Base-by-base conservation (phyloP, 2,113 vertebrate species). In the Zosterops japonicus region DNA sequence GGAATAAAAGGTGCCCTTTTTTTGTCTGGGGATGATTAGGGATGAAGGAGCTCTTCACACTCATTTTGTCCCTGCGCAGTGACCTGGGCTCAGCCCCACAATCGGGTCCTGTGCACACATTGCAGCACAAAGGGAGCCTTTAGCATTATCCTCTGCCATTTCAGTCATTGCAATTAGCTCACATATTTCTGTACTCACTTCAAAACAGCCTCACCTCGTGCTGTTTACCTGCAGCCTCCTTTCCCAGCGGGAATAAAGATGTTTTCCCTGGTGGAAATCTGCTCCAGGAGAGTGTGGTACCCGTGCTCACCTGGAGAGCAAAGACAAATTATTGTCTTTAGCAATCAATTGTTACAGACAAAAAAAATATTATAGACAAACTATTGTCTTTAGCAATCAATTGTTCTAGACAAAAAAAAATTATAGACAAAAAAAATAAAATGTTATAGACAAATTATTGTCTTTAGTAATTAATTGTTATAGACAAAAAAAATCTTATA, bases 41-140 rank as follows among this genome's bases (percentile, higher is more conserved):
- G 80, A 96, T 97, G 97, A 97, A 98, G 97, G 95, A 96, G 94
- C 93, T 95, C 97, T 98, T 97, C 96, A 97, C 94, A 87, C 96
- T 94, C 93, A 61, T 98, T 98, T 97, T 97, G 97, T 98, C 97
- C 98, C 98, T 64, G 28, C 46, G 94, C 78, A 39, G 97, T 98
- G 98, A 98, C 98, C 98, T 95, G 97, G 94, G 94, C 97, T 55
- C 79, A 83, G 81, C 9, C 94, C 91, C 77, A 97, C 98, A 97
- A 95, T 96, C 59, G 98, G 87, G 95, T 97, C 93, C 97, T 97
- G 79, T 86, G 89, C 95, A 81, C 92, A 79, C 83, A 78, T 94
- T 96, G 67, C 87, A 19, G 90, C 56, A 97, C 97, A 97, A 97
- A 97, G 90, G 87, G 59, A 14, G 93, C 82, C 96, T 83, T 93